Base-by-base conservation (phyloP, 2,113 vertebrate genomes). In the Lepus europaeus region DNA sequence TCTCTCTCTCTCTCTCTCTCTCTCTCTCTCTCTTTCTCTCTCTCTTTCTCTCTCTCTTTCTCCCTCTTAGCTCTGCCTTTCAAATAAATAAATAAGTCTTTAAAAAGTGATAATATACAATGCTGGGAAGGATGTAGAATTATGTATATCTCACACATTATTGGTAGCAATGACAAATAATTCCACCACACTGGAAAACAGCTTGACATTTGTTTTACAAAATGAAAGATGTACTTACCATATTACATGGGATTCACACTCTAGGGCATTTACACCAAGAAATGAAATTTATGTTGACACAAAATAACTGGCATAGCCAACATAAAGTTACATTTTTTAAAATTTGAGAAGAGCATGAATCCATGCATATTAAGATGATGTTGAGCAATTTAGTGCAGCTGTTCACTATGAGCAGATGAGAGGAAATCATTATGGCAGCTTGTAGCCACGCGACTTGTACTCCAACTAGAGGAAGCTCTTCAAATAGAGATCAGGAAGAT, bases 271-370 rank as follows among this genome's bases (percentile, higher is more conserved):
- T 36, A 36, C 19, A 8, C 19, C 20, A 36, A 72, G 69, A 36
- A 70, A 70, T 33, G n/a, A 70, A 70, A 70, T 9, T 33, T 59
- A 19, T 59, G 56, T 59, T 59, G 56, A 53, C 63, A 84, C 93
- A 97, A 97, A 97, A 59, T 5, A 87, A 95, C 36, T 9, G 51
- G 96, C 84, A 82, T 79, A 69, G 90, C 17, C 95, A 87, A 66
- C 96, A 98, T 98, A 95, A 98, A 97, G 98, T 98, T 91, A 98
- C 98, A 97, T 36, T 36, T 14, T 22, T 97, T 99, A 98, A 98
- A 63, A 97, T 98, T 95, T 97, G 88, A 33, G 89, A 97, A 97
- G 97, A 98, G 98, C 87, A 39, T 49, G 89, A 87, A 98, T 97
- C 97, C 98, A 97, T 88, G 97, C 97, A 98, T 97, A 97, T 97